Base-by-base conservation (phyloP, 2,797 vertebrate genomes). In the Buphagus erythrorhynchus region DNA sequence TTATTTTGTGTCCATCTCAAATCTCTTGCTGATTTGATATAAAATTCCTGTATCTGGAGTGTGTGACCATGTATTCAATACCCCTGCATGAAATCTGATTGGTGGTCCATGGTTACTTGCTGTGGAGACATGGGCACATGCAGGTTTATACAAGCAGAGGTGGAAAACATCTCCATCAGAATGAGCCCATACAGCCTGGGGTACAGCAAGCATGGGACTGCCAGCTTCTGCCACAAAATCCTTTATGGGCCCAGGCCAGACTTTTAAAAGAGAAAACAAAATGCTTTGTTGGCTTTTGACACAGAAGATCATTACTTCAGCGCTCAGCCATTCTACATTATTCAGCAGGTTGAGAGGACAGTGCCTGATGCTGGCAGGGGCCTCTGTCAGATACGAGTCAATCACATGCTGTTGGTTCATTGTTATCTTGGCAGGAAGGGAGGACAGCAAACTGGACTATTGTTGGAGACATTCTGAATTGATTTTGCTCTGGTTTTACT, bases 261-360 rank as follows among this genome's bases (percentile, higher is more conserved):
- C 68, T 89, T 94, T 92, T 59, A 58, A 80, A 92, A 93, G 78
- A 77, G 88, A 92, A 93, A 91, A 93, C 75, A 91, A 96, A 95
- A 83, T 35, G 94, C 94, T 96, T 90, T 95, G 91, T 73, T 90
- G 76, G 90, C 86, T 95, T 96, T 93, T 94, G 59, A 92, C 69
- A 97, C 29, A 84, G 88, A 80, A 77, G 91, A 67, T 79, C 76
- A 93, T 94, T 92, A 96, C 93, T 95, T 95, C 95, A 97, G 86
- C 76, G 0, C 65, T 94, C 90, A 96, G 80, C 65, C 86, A 46
- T 95, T 95, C 88, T 67, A 85, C 96, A 95, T 95, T 97, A 93
- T 94, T 97, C 96, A 96, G 95, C 96, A 96, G 91, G 88, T 95
- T 94, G 84, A 49, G 57, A 95, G 91, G 67, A 86, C 85, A 40